Evolutionary conservation across 2,797 vertebrate species (phyloP).

Genomic region (Vireo griseus): DNA sequence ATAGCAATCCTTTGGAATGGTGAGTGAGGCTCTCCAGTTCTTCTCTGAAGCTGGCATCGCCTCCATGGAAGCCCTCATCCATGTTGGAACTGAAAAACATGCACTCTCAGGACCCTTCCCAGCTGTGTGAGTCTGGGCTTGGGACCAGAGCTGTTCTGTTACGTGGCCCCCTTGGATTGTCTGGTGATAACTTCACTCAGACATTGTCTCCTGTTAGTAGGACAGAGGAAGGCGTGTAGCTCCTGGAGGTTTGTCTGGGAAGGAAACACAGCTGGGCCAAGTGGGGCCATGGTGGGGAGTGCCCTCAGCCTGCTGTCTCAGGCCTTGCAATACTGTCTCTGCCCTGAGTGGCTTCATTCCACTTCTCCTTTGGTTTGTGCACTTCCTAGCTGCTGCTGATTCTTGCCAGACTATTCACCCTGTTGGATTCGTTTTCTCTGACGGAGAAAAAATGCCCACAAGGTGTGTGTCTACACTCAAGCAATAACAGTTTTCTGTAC

Average conservation of each 20-base stretch:
- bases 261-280: neutral
- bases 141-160: neutral
- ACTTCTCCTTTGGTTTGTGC: neutral
- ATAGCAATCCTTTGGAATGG: neutral
- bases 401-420: neutral
- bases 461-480: neutral
- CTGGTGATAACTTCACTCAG: neutral
- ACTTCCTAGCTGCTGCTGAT: neutral
- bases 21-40: accelerated
- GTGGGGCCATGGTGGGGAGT: neutral
- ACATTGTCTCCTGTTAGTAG: neutral
- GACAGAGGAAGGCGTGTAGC: neutral
- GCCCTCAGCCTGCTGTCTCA: neutral
- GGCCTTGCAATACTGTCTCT: neutral
- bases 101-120: accelerated
- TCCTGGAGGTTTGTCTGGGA: neutral
- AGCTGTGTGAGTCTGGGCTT: neutral
- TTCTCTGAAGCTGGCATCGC: neutral
- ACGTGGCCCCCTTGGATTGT: neutral
- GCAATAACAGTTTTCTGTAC: neutral
- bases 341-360: neutral
- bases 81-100: accelerated
- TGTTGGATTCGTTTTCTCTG: neutral
- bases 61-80: neutral
- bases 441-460: neutral